Evolutionary conservation across 2,888 invertebrate species (phyloP).

Genomic region (Sicus ferrugineus): DNA sequence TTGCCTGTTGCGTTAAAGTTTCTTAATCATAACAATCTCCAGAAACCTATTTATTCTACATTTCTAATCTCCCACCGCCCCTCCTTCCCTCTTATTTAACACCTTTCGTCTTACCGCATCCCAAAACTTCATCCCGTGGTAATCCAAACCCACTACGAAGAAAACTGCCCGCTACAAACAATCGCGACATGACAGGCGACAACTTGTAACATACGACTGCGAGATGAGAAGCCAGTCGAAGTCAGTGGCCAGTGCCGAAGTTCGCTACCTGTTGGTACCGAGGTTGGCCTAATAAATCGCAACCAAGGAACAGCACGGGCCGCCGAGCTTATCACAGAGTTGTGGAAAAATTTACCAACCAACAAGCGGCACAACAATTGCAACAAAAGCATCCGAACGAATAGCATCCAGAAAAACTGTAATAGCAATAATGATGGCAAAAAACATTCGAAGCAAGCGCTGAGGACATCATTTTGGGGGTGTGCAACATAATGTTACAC

Average conservation of each 20-base stretch:
- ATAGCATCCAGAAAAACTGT: background rate
- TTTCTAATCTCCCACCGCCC: no score
- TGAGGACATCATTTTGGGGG: slow-evolving; percentile 37
- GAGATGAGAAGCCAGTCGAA: background rate
- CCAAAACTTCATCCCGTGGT: no score
- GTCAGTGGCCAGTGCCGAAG: background rate
- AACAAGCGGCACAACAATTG: background rate
- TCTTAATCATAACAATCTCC: no score
- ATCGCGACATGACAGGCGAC: slow-evolving; percentile 37
- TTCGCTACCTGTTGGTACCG: background rate
- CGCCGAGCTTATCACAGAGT: background rate
- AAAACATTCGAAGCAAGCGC: slow-evolving; percentile 25
- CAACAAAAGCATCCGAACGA: background rate
- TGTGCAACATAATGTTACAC: slow-evolving; percentile 37
- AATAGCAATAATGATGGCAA: slow-evolving; percentile 21
- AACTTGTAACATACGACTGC: slow-evolving; percentile 34
- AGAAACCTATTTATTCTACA: no score
- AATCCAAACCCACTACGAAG: no score
- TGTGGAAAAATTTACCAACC: background rate
- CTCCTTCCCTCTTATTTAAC: no score
- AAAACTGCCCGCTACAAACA: slow-evolving; percentile 22
- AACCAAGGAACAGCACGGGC: background rate
- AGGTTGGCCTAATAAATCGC: slow-evolving; percentile 27
- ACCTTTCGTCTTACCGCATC: no score
- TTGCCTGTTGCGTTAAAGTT: no score